Conservation (phyloP, 2,113 vertebrate species). For the Cyphomyrus plagiostoma region DNA sequence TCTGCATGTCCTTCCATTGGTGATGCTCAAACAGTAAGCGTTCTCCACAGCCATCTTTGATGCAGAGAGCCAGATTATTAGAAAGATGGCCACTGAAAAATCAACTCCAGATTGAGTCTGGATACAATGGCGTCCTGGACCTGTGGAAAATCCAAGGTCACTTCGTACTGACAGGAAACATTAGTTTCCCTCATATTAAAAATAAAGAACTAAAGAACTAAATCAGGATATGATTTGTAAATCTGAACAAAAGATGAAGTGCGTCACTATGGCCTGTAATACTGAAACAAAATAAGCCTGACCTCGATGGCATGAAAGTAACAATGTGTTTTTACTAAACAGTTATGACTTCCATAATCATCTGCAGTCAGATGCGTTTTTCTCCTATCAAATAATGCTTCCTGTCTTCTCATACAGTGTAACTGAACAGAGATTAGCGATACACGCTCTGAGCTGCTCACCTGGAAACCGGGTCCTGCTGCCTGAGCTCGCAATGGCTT, state of each 20-base stretch:
- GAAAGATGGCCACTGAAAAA: neutral
- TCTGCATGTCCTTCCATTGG: neutral
- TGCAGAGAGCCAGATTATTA: neutral
- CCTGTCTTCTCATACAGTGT: neutral
- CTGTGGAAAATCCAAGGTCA: neutral
- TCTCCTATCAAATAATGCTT: neutral
- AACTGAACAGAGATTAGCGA: neutral
- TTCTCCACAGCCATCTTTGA: neutral
- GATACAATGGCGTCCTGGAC: neutral
- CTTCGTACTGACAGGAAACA: neutral
- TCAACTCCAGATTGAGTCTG: neutral
- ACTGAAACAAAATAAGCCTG: neutral
- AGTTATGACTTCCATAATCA: neutral
- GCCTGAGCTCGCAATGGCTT: neutral
- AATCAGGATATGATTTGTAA: neutral
- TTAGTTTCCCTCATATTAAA: neutral
- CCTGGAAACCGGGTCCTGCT: neutral
- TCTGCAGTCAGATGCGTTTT: neutral
- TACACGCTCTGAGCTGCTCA: neutral
- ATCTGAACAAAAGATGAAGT: neutral
- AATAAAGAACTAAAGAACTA: neutral
- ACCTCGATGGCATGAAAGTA: neutral
- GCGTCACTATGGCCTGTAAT: neutral
- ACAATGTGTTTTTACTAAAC: neutral
- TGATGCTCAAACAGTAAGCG: neutral